phyloP scores from a whole-genome alignment of 1,140 invertebrate genomes.

The Hyposmocoma kahamanoa region DNA sequence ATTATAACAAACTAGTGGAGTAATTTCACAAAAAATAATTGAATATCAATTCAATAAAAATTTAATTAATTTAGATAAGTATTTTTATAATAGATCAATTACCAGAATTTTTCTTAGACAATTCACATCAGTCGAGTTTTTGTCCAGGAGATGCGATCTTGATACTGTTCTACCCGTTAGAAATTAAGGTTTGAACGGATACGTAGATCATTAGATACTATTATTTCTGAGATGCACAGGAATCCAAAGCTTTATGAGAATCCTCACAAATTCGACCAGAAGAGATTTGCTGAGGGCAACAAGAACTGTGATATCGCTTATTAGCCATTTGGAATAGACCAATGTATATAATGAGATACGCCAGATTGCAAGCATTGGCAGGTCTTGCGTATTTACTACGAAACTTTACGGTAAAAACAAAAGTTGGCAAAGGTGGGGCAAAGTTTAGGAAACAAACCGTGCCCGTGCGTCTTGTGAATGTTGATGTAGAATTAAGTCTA shows the following conservation, averaged over 20 bases:
- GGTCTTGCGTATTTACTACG: slow-evolving; percentile 44
- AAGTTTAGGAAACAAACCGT: slow-evolving; percentile 21
- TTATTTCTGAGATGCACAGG: slow-evolving; percentile 40
- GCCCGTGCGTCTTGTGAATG: slow-evolving; percentile 22
- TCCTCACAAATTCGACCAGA: slow-evolving; percentile 61
- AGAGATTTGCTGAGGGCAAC: slow-evolving; percentile 53
- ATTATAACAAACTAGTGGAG: too few species aligned
- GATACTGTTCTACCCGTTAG: slow-evolving; percentile 31
- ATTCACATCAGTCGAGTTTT: slow-evolving; percentile 47
- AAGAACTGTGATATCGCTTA: slow-evolving; percentile 44
- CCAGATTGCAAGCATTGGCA: slow-evolving; percentile 56
- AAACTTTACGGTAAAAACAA: slow-evolving; percentile 31
- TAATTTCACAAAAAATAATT: too few species aligned
- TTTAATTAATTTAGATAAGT: slow-evolving; percentile 37
- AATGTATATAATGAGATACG: slow-evolving; percentile 72
- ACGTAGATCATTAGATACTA: slow-evolving; percentile 38
- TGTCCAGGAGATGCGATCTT: slow-evolving; percentile 22
- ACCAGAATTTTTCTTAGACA: slow-evolving; percentile 51
- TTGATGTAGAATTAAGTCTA: slow-evolving; percentile 19
- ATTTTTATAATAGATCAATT: slow-evolving; percentile 37
- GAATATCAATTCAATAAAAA: slow-evolving; percentile 73
- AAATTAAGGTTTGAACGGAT: slow-evolving; percentile 34
- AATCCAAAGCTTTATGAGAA: slow-evolving; percentile 50
- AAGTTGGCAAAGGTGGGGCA: slow-evolving; percentile 10
- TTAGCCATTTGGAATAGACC: slow-evolving; percentile 77